Conservation (phyloP, 2,113 vertebrate genomes). For the Pungitius pungitius region DNA sequence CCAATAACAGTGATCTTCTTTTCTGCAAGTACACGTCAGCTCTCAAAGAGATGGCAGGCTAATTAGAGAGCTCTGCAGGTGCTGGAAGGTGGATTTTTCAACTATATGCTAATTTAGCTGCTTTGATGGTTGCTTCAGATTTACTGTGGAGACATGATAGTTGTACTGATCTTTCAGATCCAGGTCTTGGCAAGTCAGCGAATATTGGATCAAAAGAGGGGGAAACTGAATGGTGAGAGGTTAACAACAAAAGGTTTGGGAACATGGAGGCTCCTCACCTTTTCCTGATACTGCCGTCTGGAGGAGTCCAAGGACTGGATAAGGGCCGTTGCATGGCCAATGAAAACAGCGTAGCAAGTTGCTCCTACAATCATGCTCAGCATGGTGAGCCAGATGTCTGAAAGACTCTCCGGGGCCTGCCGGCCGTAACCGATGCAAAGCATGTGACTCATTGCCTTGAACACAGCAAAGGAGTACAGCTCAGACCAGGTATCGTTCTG, state of each 20-base stretch:
- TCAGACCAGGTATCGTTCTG: conserved; percentile 98
- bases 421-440: conserved; percentile 96
- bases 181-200: background rate
- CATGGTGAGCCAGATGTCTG: conserved; percentile 98
- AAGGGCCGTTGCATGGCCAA: conserved; percentile 91
- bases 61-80: background rate
- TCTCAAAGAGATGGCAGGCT: background rate
- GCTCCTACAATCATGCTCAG: conserved; percentile 98
- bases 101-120: background rate
- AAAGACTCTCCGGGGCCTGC: conserved; percentile 95
- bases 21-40: background rate
- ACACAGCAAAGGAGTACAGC: conserved; percentile 95
- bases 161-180: background rate
- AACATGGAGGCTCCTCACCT: conserved; percentile 79
- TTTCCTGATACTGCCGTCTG: conserved; percentile 92
- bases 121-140: background rate
- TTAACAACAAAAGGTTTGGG: conserved; percentile 7
- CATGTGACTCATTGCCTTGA: conserved; percentile 99
- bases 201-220: too few relatives aligned
- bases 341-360: conserved; percentile 95
- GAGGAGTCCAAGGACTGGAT: conserved; percentile 95
- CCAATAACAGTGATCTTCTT: background rate
- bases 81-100: background rate
- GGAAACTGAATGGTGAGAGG: background rate
- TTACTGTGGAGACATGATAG: background rate